Percentiles rank a stretch among this genome's conserved stretches.
These are phyloP conservation scores for Neogobius melanostomus DNA, from an alignment of 2,113 vertebrate genomes.

Conservation along the genomic window DNA sequence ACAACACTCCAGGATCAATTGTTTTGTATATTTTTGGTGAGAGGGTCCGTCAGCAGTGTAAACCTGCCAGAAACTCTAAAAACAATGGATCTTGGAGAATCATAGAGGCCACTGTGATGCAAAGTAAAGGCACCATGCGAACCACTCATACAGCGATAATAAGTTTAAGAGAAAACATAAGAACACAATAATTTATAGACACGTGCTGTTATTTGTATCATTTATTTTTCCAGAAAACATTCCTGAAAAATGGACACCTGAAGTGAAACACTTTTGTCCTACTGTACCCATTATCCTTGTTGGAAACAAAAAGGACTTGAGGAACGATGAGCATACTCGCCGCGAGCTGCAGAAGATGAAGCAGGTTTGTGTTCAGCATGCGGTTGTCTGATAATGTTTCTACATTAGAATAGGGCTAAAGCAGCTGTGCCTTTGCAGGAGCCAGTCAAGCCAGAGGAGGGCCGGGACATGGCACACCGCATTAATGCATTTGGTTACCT, in stretches of 20 bases:
- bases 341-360: conserved; percentile 97
- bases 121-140: too few species aligned
- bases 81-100: too few species aligned
- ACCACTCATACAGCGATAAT: too few species aligned
- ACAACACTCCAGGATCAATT: too few species aligned
- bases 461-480: conserved; percentile 95
- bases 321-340: conserved; percentile 93
- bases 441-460: conserved; percentile 92
- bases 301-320: conserved; percentile 96
- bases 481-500: conserved; percentile 97
- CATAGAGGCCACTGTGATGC: too few species aligned
- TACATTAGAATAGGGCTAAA: not conserved
- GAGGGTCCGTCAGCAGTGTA: too few species aligned
- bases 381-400: not conserved
- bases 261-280: conserved; percentile 98
- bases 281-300: conserved; percentile 97
- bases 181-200: conserved; percentile 9
- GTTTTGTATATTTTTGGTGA: too few species aligned
- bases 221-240: conserved; percentile 86
- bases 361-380: conserved; percentile 77
- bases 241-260: conserved; percentile 97
- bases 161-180: conserved; percentile 8
- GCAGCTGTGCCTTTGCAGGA: conserved; percentile 73
- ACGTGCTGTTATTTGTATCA: not conserved
- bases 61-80: too few species aligned